A percentile compares a stretch with the other conserved stretches of the same genome.
Conservation (phyloP, 2,113 vertebrate species). For the Scatophagus argus region DNA sequence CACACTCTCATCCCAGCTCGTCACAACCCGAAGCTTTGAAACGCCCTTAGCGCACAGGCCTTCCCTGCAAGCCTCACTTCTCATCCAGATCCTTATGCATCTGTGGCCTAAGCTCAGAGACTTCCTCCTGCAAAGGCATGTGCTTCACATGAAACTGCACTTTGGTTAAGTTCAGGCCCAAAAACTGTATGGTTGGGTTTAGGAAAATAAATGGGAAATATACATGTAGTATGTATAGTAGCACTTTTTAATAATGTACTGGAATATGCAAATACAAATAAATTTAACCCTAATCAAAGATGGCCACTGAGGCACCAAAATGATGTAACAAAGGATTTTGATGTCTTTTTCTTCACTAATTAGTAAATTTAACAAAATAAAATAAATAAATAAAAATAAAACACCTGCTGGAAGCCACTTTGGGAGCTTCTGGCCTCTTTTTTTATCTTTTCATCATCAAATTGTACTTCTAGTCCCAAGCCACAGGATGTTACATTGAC, state of each 20-base stretch:
- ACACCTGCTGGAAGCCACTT: not conserved
- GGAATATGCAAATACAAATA: not conserved
- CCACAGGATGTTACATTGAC: constrained; percentile 16
- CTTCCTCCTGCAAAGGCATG: too few relatives aligned
- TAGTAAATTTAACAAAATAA: not conserved
- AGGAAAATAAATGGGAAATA: too few relatives aligned
- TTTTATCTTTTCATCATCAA: constrained; percentile 1
- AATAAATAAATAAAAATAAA: not conserved
- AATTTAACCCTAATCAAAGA: not conserved
- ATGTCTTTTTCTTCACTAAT: constrained; percentile 1
- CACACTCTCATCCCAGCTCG: too few relatives aligned
- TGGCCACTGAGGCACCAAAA: not conserved
- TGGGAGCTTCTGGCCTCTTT: not conserved
- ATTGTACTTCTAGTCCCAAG: constrained; percentile 9
- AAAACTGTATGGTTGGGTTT: too few relatives aligned
- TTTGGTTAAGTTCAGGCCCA: too few relatives aligned
- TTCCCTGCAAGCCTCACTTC: too few relatives aligned
- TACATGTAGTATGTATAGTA: not conserved
- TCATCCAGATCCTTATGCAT: too few relatives aligned
- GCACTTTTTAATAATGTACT: not conserved
- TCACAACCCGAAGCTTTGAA: too few relatives aligned
- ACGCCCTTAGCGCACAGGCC: too few relatives aligned
- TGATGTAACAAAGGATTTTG: not conserved
- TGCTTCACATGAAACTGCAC: too few relatives aligned
- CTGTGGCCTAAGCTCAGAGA: too few relatives aligned